phyloP scores from a whole-genome alignment of 2,888 invertebrate genomes.

The Andrena minutula region DNA sequence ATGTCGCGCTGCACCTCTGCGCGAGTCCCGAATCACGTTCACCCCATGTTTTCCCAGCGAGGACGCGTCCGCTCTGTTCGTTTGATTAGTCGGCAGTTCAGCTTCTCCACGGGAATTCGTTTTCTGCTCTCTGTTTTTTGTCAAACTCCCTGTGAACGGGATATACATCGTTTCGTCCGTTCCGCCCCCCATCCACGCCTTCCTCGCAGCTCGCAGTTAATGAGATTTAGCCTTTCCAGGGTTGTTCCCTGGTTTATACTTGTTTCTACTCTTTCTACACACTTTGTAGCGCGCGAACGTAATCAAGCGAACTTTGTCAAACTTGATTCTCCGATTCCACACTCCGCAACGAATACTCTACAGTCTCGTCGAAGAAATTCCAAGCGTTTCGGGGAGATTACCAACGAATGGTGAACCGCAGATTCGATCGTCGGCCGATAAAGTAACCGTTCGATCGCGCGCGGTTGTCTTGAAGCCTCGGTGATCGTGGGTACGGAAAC shows the following conservation, averaged over 20 bases:
- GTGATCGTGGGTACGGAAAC: neutral
- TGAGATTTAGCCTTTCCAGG: slow-evolving; percentile 8
- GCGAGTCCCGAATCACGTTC: slow-evolving; percentile 43
- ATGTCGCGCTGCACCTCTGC: slow-evolving; percentile 29
- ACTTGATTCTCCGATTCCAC: too few relatives aligned
- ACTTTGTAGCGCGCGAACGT: too few relatives aligned
- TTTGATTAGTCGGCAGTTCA: slow-evolving; percentile 51
- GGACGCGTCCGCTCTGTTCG: slow-evolving; percentile 25
- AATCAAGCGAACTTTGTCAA: too few relatives aligned
- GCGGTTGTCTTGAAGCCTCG: neutral
- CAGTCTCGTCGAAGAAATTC: neutral
- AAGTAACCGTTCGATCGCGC: slow-evolving; percentile 1
- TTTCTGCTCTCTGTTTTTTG: slow-evolving; percentile 14
- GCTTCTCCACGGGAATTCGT: slow-evolving; percentile 21
- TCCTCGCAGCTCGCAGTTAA: slow-evolving; percentile 16
- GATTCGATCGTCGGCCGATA: neutral
- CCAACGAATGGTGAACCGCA: neutral
- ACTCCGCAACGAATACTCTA: too few relatives aligned
- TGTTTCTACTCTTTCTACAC: too few relatives aligned
- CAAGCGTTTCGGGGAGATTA: neutral
- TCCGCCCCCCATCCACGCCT: neutral
- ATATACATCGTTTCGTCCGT: neutral
- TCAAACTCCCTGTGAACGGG: slow-evolving; percentile 25
- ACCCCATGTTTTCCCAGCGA: slow-evolving; percentile 3
- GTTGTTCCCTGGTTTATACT: neutral